Evolutionary conservation across 2,888 invertebrate genomes (phyloP), one percentile per base, ranked within the genome.

Genomic region (Stenichneumon culpator): DNA sequence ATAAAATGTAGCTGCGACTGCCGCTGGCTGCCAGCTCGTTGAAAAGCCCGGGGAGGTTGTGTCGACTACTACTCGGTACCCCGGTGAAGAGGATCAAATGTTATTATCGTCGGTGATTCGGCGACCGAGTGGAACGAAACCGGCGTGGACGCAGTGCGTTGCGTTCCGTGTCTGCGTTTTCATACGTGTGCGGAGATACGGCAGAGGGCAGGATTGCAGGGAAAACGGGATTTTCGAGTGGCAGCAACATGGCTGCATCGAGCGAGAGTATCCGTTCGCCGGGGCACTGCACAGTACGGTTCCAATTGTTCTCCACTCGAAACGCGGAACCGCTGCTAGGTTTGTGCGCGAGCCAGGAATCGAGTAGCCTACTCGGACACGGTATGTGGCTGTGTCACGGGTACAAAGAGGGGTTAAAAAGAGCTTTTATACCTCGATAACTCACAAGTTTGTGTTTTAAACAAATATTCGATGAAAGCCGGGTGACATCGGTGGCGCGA

Each of bases 261-360:
- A 32, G 32, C 69, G 44, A 44, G 57, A 36, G 57, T 75, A 84
- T 75, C 60, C 50, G 39, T 85, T 75, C 65, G 47, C 39, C 50
- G 50, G 57, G 50, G 72, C 68, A 60, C 52, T 44, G 75, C 69
- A 72, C 60, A 69, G 73, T 80, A 54, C 68, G 47, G 68, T 69
- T 86, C 36, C 86, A 73, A 86, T 83, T 86, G 83, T 80, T 86
- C 63, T 60, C 63, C 75, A 72, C 80, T 83, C 77, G 68, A 73
- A 75, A 65, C 54, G 73, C 52, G 67, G 54, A 85, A 63, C 44
- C 72, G 52, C 52, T 32, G 16, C 74, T 44, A 81, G 67, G 36
- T 78, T 69, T 22, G 36, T 39, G 72, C 65, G 39, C 25, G 73
- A 83, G 68, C 44, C 69, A 77, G 54, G 60, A 39, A 69, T 77